Base-by-base conservation (phyloP, 2,888 invertebrate species). In the Spodoptera littoralis region DNA sequence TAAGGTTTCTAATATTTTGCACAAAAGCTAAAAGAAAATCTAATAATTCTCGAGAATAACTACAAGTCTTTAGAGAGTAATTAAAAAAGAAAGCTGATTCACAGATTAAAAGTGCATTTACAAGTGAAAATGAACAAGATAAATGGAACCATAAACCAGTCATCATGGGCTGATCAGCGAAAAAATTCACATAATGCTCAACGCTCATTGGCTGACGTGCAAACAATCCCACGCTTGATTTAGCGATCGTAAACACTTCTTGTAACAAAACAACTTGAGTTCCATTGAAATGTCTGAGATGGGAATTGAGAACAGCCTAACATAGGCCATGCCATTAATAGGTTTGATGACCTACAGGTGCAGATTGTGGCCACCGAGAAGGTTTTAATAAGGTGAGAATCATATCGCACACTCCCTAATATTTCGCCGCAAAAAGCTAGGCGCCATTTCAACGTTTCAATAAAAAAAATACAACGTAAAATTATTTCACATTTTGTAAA, bases 181-280 rank as follows among this genome's bases (percentile, higher is more conserved):
- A 73, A 70, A 72, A 65, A 60, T 27, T 71, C 77, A 45, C 45
- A 73, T 76, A 78, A 75, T 59, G 70, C 73, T 60, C 13, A 36
- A 9, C 9, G 36, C 27, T 27, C 27, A 60, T 47, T 51, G 18
- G 42, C n/a, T 60, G 55, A 49, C 49, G 47, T 22, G 47, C 47
- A 48, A 61, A 62, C 44, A 60, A 62, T 78, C 77, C 65, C 77
- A 76, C 79, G 77, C 52, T 63, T 58, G 62, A 69, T 60, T 67
- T 58, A 61, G 66, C 43, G 27, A 52, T 52, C 60, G 46, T 64
- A 63, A 62, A 58, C 68, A 64, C 54, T 76, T 68, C 72, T 68
- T 74, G 43, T 60, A 52, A 9, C 22, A 49, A 48, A 36, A 61
- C 58, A 64, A 13, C 48, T 48, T 41, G 41, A 64, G 45, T 64